Evolutionary conservation across 1,140 invertebrate genomes (phyloP).

Genomic region (Formica selysi): DNA sequence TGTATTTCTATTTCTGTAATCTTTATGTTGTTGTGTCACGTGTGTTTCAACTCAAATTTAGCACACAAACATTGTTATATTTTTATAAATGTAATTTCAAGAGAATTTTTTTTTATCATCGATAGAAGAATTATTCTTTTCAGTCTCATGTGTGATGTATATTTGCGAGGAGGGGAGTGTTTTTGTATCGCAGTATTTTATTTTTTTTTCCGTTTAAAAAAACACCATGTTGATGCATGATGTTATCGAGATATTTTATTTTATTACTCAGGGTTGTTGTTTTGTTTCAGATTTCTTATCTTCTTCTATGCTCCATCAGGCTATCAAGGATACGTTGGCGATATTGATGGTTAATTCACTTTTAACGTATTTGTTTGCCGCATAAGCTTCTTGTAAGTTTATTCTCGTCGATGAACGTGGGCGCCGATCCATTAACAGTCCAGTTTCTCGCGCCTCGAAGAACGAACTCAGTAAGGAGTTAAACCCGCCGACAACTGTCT

Average conservation of each 20-base stretch:
- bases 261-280: not conserved
- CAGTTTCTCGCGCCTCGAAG: constrained; percentile 31
- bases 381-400: constrained; percentile 36
- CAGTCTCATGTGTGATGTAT: not conserved
- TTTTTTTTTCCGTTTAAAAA: not conserved
- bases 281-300: not conserved
- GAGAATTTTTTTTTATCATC: not conserved
- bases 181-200: not conserved
- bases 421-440: constrained; percentile 43
- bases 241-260: constrained; percentile 9
- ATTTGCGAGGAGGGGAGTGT: not conserved
- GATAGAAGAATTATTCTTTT: not conserved
- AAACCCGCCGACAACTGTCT: constrained; percentile 38
- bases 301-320: not conserved
- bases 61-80: not conserved
- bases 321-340: not conserved
- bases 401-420: constrained; percentile 25
- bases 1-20: not conserved
- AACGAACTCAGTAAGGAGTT: constrained; percentile 23
- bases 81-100: not conserved
- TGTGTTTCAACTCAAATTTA: not conserved
- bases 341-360: constrained; percentile 37
- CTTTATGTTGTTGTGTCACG: not conserved
- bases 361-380: not conserved
- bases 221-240: not conserved